phyloP scores from a whole-genome alignment of 2,113 vertebrate genomes.

The Phrynosoma blainvillii region DNA sequence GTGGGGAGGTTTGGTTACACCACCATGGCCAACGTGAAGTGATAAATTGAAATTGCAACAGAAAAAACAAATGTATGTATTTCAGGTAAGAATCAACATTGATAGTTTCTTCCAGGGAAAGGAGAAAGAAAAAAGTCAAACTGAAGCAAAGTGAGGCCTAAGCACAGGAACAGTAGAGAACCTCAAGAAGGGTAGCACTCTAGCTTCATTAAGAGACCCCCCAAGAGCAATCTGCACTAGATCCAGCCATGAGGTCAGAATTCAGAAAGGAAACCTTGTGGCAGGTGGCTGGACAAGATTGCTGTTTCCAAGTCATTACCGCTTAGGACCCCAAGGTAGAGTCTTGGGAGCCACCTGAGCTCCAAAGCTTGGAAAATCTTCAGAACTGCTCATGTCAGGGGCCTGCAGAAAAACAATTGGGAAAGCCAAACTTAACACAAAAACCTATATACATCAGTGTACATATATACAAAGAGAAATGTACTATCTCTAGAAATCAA shows the following conservation, averaged over 20 bases:
- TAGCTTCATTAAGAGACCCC: slow-evolving; percentile 78
- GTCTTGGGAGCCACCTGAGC: slow-evolving; percentile 90
- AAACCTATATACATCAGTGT: background rate
- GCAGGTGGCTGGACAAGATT: slow-evolving; percentile 71
- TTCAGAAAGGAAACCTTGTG: slow-evolving; percentile 71
- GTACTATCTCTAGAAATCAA: background rate
- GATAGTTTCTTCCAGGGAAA: slow-evolving; percentile 59
- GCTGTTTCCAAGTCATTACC: slow-evolving; percentile 83
- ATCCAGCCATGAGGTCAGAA: slow-evolving; percentile 77
- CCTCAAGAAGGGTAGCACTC: slow-evolving; percentile 67
- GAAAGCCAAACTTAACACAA: slow-evolving; percentile 41
- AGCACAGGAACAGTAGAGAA: slow-evolving; percentile 68
- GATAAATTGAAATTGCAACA: slow-evolving; percentile 60
- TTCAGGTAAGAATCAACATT: slow-evolving; percentile 73
- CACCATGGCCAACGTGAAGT: slow-evolving; percentile 70
- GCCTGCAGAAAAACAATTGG: slow-evolving; percentile 81
- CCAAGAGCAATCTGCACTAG: slow-evolving; percentile 66
- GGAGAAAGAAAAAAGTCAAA: slow-evolving; percentile 48
- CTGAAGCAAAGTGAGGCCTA: slow-evolving; percentile 61
- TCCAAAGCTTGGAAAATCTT: slow-evolving; percentile 98
- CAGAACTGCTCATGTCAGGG: slow-evolving; percentile 98
- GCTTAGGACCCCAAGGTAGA: slow-evolving; percentile 98
- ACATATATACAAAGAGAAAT: background rate
- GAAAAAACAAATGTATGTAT: slow-evolving; percentile 57
- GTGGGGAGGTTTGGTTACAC: slow-evolving; percentile 64